Evolutionary conservation across 2,888 invertebrate genomes (phyloP), one percentile per base, ranked within the genome.

Genomic region (Uloborus plumipes): DNA sequence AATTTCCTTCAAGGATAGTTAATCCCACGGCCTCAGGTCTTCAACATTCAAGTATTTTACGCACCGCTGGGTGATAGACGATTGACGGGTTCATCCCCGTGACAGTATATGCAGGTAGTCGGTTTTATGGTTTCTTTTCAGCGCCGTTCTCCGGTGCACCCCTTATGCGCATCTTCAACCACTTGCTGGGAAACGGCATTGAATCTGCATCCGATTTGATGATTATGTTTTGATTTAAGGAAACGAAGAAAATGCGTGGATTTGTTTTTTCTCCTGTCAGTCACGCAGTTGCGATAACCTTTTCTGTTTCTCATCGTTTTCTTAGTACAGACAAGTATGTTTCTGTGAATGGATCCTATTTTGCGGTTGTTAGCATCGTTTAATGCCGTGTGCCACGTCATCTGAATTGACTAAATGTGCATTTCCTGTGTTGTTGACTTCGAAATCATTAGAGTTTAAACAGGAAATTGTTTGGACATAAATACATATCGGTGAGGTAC

Each of bases 1-100:
- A 70, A 70, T 78, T 78, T 78, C 71, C 77, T 55, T 70, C 70
- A 78, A 78, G 77, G 77, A 64, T 78, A 65, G 70, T 55, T 71
- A 58, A 31, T 31, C 20, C 47, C 31, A 67, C 66, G 59, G 31
- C 75, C 67, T 73, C n/a, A 61, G 61, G 66, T 59, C 22, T 70
- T 78, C 39, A 39, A 55, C 73, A 39, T 39, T 4, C 39, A 39
- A 39, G 39, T 9, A 39, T 4, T 47, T 65, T 31, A 59, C 62
- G n/a, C 49, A 51, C 31, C 20, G 2, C 55, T 16, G 31, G 62
- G 67, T 67, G 66, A 74, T 74, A 49, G 75, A 62, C 69, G 77
- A 64, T 71, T 78, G 77, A 78, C 77, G 77, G 62, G 77, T 78
- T 70, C 77, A 78, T 78, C 77, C 77, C 70, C 77, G 77, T 78